Base-by-base conservation (phyloP, 1,140 invertebrate species). In the Diachasmimorpha longicaudata region DNA sequence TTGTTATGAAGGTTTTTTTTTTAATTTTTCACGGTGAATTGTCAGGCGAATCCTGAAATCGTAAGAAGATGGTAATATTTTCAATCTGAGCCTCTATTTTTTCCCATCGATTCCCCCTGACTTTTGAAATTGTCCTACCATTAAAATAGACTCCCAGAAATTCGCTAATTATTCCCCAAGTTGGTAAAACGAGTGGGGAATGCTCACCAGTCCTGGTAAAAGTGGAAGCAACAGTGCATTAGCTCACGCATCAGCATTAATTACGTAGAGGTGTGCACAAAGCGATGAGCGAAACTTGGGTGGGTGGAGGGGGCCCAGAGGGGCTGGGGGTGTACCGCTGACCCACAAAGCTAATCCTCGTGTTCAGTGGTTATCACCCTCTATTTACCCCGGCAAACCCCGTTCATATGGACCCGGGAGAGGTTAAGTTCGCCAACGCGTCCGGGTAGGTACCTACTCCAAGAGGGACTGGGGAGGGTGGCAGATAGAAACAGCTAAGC, bases 271-370 rank as follows among this genome's bases (percentile, higher is more conserved):
- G 39, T 48, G n/a, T 1, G 70, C 42, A 31, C 70, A 48, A 71
- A 48, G 48, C 48, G 23, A 67, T 19, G 8, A 37, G 21, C 37
- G 19, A 70, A 75, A 48, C 1, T 16, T 70, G 21, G 14, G n/a
- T 16, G 19, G 46, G 55, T n/a, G 16, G 5, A 58, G 52, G 2
- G 16, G 10, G 72, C 0, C 10, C 2, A 36, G 36, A 14, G 58
- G 63, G 39, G 44, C 11, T 11, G 16, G n/a, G 72, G 52, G 16
- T 23, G 10, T 36, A 23, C 44, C 63, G 44, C 25, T 80, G 80
- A 78, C 75, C 76, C 73, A 80, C 78, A 80, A 81, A 82, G 76
- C 76, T 72, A 79, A 80, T 78, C 77, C 72, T 72, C 75, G 74
- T 78, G 74, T 52, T 63, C 76, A 71, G 71, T 66, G 46, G 48